phyloP scores from a whole-genome alignment of 2,888 invertebrate species.

The Rhogogaster chlorosoma region DNA sequence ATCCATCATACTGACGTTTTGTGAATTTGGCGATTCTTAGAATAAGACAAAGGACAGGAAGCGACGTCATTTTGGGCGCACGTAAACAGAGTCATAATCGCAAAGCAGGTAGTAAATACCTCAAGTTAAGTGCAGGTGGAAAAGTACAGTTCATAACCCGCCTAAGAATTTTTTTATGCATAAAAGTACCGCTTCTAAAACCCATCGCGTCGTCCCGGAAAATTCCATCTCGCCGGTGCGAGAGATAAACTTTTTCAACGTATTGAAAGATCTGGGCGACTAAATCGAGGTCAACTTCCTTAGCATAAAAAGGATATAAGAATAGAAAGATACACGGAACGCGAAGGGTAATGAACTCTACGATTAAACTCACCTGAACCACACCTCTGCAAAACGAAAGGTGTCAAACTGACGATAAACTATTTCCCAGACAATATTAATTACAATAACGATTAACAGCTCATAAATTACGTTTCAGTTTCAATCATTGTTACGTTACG shows the following conservation, averaged over 20 bases:
- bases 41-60: not conserved
- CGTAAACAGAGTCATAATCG: not conserved
- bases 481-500: not conserved
- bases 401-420: not conserved
- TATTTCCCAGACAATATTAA: not conserved
- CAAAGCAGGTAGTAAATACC: slow-evolving; percentile 59
- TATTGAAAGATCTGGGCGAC: not conserved
- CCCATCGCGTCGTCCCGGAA: slow-evolving; percentile 16
- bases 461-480: not conserved
- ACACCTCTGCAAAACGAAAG: not conserved
- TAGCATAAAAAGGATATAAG: not conserved
- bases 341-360: slow-evolving; percentile 33
- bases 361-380: slow-evolving; percentile 3
- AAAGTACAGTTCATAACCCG: slow-evolving; percentile 67
- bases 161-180: slow-evolving; percentile 59
- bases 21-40: slow-evolving; percentile 1
- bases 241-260: slow-evolving; percentile 13
- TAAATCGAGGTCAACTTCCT: not conserved
- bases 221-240: slow-evolving; percentile 19
- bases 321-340: not conserved
- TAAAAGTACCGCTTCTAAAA: slow-evolving; percentile 65
- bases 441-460: not conserved
- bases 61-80: slow-evolving; percentile 3
- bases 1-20: not conserved
- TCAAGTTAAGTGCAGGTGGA: slow-evolving; percentile 57